phyloP scores from a whole-genome alignment of 2,888 invertebrate genomes.

The Schizaphis graminum region DNA sequence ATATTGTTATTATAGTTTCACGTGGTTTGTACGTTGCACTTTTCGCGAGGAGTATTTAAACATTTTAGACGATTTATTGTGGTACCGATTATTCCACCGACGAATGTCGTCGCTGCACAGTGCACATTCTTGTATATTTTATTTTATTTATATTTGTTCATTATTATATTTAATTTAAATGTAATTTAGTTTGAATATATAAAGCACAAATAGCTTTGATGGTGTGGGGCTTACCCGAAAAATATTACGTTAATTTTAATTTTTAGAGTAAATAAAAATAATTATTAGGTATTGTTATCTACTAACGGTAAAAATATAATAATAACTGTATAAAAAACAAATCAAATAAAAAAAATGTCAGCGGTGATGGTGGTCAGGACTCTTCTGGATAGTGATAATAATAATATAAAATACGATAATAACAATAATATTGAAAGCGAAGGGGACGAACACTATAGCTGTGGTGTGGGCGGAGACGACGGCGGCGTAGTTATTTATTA shows the following conservation, averaged over 20 bases:
- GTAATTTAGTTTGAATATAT: background rate
- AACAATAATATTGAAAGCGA: background rate
- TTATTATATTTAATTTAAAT: no score
- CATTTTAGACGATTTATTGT: background rate
- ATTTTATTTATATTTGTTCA: background rate
- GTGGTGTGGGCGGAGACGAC: background rate
- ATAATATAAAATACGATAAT: background rate
- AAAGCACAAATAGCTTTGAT: background rate
- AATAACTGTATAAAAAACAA: background rate
- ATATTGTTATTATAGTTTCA: background rate
- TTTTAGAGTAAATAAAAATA: background rate
- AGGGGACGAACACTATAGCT: background rate
- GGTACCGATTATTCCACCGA: background rate
- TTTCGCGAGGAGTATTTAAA: background rate
- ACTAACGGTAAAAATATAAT: background rate
- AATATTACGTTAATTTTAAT: background rate
- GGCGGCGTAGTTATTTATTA: background rate
- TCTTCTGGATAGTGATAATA: background rate
- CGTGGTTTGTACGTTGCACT: background rate
- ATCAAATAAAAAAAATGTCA: background rate
- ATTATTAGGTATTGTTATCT: background rate
- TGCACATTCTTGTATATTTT: background rate
- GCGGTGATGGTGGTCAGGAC: background rate
- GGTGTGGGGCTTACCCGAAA: accelerated
- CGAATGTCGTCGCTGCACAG: background rate